These are phyloP conservation scores for Pelochelys cantorii DNA, from an alignment of 2,797 vertebrate genomes.

Conservation along the genomic window DNA sequence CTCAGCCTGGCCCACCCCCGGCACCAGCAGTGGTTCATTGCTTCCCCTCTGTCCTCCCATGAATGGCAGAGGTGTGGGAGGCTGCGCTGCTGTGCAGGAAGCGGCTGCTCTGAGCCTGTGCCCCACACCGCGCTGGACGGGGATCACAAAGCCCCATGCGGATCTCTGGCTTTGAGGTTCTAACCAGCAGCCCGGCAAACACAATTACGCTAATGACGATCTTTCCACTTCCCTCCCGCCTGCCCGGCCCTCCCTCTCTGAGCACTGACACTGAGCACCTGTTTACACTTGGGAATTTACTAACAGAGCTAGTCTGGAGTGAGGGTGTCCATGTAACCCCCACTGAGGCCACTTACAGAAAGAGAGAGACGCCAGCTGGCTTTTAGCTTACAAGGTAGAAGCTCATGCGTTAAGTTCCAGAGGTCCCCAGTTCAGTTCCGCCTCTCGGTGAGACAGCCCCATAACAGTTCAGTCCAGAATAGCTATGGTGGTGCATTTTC, in stretches of 20 bases:
- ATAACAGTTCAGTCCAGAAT: too few species aligned
- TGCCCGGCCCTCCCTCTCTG: rapidly evolving
- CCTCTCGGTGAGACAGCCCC: too few species aligned
- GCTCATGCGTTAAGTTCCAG: too few species aligned
- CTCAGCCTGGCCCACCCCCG: neutral
- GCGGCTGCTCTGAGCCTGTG: neutral
- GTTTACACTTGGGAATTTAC: neutral
- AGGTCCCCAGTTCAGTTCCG: too few species aligned
- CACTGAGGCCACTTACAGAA: too few species aligned
- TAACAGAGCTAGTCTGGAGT: neutral
- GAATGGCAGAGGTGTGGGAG: neutral
- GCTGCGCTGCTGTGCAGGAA: neutral
- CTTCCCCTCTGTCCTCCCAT: too few species aligned
- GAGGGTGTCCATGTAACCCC: too few species aligned
- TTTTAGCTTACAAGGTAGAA: too few species aligned
- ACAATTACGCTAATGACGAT: neutral
- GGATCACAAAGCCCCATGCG: neutral
- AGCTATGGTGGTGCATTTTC: neutral
- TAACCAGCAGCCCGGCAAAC: neutral
- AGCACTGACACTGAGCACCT: neutral
- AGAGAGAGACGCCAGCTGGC: too few species aligned
- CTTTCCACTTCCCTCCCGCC: neutral
- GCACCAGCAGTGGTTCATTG: too few species aligned
- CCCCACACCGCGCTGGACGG: neutral
- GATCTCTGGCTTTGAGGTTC: neutral